Conservation (phyloP, 2,113 vertebrate genomes). For the Nettapus auritus region DNA sequence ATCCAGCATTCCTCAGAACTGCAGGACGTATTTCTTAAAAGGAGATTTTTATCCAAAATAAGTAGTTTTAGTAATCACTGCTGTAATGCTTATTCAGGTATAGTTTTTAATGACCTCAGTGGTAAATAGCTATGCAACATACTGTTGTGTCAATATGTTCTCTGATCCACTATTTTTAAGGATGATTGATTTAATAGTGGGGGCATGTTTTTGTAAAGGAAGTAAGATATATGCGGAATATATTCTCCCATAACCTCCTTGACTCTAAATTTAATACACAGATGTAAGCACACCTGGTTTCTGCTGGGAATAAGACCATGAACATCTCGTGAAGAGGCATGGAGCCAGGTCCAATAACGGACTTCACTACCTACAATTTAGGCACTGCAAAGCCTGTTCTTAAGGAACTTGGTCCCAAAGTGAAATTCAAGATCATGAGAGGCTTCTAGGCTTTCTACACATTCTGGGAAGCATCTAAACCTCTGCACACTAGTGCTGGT, state of each 20-base stretch:
- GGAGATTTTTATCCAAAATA: no score
- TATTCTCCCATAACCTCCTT: slow-evolving; percentile 9
- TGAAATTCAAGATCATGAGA: background rate
- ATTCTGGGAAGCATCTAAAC: background rate
- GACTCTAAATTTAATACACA: slow-evolving; percentile 36
- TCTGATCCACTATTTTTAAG: slow-evolving; percentile 20
- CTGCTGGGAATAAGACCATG: slow-evolving; percentile 41
- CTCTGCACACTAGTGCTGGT: background rate
- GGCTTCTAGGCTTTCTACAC: background rate
- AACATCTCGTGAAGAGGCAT: background rate
- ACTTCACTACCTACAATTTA: background rate
- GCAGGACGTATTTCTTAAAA: background rate
- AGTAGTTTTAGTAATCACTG: background rate
- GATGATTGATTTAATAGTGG: background rate
- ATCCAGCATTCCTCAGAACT: background rate
- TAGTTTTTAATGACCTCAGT: background rate
- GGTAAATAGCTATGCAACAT: background rate
- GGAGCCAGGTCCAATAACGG: background rate
- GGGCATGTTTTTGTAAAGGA: background rate
- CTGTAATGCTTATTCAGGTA: background rate
- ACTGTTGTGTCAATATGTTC: background rate
- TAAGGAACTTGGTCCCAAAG: background rate
- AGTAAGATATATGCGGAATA: slow-evolving; percentile 1
- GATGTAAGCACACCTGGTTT: slow-evolving; percentile 69
- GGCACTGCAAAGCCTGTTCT: background rate